Conservation (phyloP, 2,113 vertebrate species). For the Lepisosteus osseus region DNA sequence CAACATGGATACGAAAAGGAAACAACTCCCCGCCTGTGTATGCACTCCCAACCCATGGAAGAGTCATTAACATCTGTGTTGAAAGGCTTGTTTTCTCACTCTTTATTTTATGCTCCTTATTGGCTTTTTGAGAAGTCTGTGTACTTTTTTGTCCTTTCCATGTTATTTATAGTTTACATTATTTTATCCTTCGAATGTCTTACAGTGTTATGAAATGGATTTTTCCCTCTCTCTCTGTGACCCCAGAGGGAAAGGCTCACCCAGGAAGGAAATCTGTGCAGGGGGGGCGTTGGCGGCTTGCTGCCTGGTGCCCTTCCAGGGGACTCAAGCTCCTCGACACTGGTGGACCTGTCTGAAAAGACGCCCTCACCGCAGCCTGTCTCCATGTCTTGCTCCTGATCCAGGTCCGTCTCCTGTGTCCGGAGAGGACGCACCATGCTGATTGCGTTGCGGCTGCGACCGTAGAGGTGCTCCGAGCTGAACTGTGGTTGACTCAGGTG, state of each 20-base stretch:
- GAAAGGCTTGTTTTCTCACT: too few relatives aligned
- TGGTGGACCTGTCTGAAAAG: slow-evolving; percentile 47
- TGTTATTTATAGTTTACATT: too few relatives aligned
- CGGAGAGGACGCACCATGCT: slow-evolving; percentile 87
- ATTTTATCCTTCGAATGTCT: too few relatives aligned
- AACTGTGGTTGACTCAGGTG: slow-evolving; percentile 92
- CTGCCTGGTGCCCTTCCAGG: slow-evolving; percentile 50
- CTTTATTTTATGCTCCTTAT: too few relatives aligned
- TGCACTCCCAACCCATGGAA: not conserved
- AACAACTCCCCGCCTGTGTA: not conserved
- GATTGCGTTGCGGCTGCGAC: slow-evolving; percentile 87
- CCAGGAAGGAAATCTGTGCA: slow-evolving; percentile 96
- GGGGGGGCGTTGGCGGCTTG: slow-evolving; percentile 90
- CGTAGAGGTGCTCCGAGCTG: slow-evolving; percentile 73
- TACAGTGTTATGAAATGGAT: too few relatives aligned
- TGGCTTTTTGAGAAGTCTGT: too few relatives aligned
- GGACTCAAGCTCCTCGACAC: slow-evolving; percentile 43
- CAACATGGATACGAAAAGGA: not conserved
- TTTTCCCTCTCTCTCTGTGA: not conserved
- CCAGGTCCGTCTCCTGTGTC: slow-evolving; percentile 84
- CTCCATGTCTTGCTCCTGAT: slow-evolving; percentile 63
- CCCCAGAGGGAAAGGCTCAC: slow-evolving; percentile 57
- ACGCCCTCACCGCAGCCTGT: slow-evolving; percentile 51
- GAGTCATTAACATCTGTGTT: too few relatives aligned
- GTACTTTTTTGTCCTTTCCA: too few relatives aligned